These are phyloP conservation scores for Tragelaphus imberbis DNA, from an alignment of 2,113 vertebrate genomes.

Conservation along the genomic window DNA sequence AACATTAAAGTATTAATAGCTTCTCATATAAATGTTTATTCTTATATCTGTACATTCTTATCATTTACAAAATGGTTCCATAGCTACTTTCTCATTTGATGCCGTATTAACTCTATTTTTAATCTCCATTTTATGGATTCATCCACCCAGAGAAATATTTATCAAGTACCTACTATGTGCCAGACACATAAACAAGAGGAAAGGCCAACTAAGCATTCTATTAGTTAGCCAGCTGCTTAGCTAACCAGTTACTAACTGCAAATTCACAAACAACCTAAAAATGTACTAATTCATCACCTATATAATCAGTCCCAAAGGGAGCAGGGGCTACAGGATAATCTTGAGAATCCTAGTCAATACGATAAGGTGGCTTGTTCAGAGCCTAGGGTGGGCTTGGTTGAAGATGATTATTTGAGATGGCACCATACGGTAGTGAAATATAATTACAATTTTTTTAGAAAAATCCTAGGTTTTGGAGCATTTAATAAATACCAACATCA, in stretches of 20 bases:
- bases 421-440: neutral
- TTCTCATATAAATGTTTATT: neutral
- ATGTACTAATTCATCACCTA: neutral
- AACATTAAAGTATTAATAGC: slow-evolving; percentile 20
- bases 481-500: slow-evolving; percentile 30
- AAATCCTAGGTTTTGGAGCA: neutral
- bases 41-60: neutral
- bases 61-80: neutral
- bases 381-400: neutral
- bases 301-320: neutral
- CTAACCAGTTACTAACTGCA: neutral
- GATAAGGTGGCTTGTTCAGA: neutral
- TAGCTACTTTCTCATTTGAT: neutral
- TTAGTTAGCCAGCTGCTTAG: neutral
- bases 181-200: slow-evolving; percentile 11
- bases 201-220: neutral
- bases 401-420: neutral
- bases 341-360: neutral
- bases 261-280: neutral
- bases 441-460: neutral
- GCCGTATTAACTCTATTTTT: neutral
- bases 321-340: neutral
- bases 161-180: neutral
- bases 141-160: slow-evolving; percentile 29
- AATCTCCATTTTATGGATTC: neutral